Evolutionary conservation across 2,888 invertebrate genomes (phyloP), one percentile per base, ranked within the genome.

Genomic region (Gortyna flavago): DNA sequence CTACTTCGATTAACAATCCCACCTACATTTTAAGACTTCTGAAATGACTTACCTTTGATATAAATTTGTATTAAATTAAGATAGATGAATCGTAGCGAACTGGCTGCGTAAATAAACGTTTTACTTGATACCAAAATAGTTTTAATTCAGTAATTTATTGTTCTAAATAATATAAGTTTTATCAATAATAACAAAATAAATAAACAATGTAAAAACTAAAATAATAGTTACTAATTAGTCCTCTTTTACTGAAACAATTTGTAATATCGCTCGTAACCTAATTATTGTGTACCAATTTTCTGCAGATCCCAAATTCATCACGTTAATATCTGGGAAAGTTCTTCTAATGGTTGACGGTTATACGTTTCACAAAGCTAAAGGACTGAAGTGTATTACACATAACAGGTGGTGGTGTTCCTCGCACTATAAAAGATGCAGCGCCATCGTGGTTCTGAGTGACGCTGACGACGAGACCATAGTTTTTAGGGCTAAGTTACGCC

Each of bases 401-500:
- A 85, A 80, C 21, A 74, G 85, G 16, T 88, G 87, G 88, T 78
- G 85, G 7, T 88, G 88, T 77, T 87, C 86, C 1, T 79, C 76
- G 4, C 68, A 84, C 65, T 64, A 67, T n/a, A 81, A 70, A 65
- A 83, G 61, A 38, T 88, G 88, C 68, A 77, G 29, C 21, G 85
- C 83, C 0, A 86, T 76, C 18, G 81, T 88, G 9, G 62, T 82
- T 8, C 75, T 88, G 8, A 73, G 61, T 32, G 75, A 79, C 6
- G 80, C n/a, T n/a, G n/a, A n/a, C n/a, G n/a, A 86, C 21, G 77
- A 38, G 2, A 77, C 54, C 11, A 64, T 0, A 1, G 74, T 88
- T 18, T 13, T 85, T 1, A 79, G 74, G 66, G 66, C 80, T 16
- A 81, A 80, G 1, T 66, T 87, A 16, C 21, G 72, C 0, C 89